Evolutionary conservation across 1,140 invertebrate genomes (phyloP).

Genomic region (Triops cancriformis): DNA sequence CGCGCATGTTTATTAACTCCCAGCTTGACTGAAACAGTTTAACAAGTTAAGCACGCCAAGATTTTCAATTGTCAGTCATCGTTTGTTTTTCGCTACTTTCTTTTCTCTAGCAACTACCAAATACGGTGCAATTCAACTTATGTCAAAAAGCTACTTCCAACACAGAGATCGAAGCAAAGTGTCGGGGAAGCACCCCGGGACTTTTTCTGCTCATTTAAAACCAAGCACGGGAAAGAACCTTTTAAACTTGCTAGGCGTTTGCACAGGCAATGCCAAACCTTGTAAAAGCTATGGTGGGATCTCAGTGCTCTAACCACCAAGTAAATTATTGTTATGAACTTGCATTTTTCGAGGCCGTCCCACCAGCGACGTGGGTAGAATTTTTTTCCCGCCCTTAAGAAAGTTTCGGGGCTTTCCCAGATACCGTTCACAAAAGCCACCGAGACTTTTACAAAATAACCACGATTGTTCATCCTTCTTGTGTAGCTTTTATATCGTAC

Average conservation of each 20-base stretch:
- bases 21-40: no score
- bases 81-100: no score
- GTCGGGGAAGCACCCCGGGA: neutral
- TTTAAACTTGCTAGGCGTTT: neutral
- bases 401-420: slow-evolving; percentile 1
- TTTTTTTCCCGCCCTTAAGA: neutral
- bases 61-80: no score
- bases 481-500: neutral
- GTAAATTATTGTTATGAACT: neutral
- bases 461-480: no score
- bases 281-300: neutral
- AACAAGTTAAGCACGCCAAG: no score
- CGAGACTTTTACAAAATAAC: neutral
- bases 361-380: neutral
- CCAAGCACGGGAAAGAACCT: neutral
- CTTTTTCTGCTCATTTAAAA: neutral
- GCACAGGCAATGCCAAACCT: neutral
- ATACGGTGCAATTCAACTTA: no score
- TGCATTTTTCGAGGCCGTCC: neutral
- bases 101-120: no score
- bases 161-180: no score
- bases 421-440: neutral
- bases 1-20: no score
- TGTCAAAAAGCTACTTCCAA: no score
- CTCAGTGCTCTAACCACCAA: neutral